phyloP scores from a whole-genome alignment of 2,797 vertebrate genomes.

The Acanthurus tractus region DNA sequence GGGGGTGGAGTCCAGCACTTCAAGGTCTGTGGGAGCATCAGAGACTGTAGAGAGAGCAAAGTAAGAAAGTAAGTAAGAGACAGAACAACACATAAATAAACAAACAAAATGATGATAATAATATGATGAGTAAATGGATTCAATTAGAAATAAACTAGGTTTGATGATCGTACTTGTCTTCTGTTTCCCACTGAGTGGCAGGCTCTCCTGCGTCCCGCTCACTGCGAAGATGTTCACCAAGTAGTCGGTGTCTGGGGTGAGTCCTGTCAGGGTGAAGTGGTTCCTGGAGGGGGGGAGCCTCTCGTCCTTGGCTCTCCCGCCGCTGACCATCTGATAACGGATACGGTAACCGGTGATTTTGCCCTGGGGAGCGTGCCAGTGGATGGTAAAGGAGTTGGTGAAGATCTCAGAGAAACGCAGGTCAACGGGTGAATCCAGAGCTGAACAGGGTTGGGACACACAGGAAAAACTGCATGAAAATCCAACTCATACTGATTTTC shows the following conservation, averaged over 20 bases:
- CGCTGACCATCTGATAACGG: slow-evolving; percentile 87
- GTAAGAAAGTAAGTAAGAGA: no score
- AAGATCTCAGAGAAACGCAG: slow-evolving; percentile 94
- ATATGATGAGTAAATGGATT: neutral
- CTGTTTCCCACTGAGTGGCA: slow-evolving; percentile 90
- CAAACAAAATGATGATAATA: neutral
- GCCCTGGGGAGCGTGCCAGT: slow-evolving; percentile 93
- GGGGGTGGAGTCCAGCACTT: slow-evolving; percentile 89
- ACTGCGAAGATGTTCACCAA: slow-evolving; percentile 91
- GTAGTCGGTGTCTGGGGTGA: slow-evolving; percentile 92
- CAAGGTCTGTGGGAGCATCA: slow-evolving; percentile 94
- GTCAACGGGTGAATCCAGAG: slow-evolving; percentile 91
- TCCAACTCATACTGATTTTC: neutral
- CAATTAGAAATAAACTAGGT: no score
- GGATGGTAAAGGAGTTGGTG: slow-evolving; percentile 93
- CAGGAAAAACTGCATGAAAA: neutral
- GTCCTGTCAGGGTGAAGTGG: slow-evolving; percentile 94
- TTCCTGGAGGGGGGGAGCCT: slow-evolving; percentile 92
- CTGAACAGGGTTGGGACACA: slow-evolving; percentile 75
- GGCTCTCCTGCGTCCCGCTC: slow-evolving; percentile 87
- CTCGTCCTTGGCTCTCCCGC: slow-evolving; percentile 90
- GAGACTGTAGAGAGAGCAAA: slow-evolving; percentile 86
- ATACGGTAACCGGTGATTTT: slow-evolving; percentile 90
- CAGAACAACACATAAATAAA: neutral
- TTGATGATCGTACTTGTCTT: slow-evolving; percentile 88